These are phyloP conservation scores for Belonocnema kinseyi DNA, from an alignment of 1,140 invertebrate species.

Conservation along the genomic window DNA sequence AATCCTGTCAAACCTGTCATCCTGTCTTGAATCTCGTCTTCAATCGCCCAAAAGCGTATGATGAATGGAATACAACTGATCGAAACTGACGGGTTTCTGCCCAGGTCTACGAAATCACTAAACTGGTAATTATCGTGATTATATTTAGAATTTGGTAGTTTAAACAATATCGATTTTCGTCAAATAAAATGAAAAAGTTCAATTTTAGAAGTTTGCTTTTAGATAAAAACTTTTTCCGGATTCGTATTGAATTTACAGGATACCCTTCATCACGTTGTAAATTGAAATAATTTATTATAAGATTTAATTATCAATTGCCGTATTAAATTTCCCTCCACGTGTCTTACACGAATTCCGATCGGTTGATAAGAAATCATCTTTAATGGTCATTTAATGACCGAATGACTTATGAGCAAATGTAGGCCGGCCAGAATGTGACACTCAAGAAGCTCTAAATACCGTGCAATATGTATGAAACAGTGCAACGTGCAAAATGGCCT, in stretches of 20 bases:
- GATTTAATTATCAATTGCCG: neutral
- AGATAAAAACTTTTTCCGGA: neutral
- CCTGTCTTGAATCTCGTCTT: no score
- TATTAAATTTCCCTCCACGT: neutral
- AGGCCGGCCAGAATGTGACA: constrained; percentile 2
- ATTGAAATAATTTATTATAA: neutral
- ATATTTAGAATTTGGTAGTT: neutral
- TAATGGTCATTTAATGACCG: constrained; percentile 5
- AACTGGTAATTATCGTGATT: neutral
- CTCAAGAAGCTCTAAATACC: neutral
- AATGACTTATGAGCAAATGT: constrained; percentile 8
- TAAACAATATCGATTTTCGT: constrained; percentile 2
- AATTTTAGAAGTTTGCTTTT: neutral
- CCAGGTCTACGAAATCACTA: no score
- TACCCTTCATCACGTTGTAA: neutral
- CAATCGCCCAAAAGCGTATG: no score
- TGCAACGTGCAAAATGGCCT: constrained; percentile 9
- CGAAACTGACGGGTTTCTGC: no score
- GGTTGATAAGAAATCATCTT: neutral
- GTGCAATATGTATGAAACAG: constrained; percentile 20
- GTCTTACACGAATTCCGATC: constrained; percentile 11
- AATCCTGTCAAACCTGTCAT: no score
- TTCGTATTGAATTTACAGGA: neutral
- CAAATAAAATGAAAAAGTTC: constrained; percentile 1
- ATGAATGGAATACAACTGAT: no score